Conservation (phyloP, 2,113 vertebrate genomes). For the Sialia sialis region DNA sequence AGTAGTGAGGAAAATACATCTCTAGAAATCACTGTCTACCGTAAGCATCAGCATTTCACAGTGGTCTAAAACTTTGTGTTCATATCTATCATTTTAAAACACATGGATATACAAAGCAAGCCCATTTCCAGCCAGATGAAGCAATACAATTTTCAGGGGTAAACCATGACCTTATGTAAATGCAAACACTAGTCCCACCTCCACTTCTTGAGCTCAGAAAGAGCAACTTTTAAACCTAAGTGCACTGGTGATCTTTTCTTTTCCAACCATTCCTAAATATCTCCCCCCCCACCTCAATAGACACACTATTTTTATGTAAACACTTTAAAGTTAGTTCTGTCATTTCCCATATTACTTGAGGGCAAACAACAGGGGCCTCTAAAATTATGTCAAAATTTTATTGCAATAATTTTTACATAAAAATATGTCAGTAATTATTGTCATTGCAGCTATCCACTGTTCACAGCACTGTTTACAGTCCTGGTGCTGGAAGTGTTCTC, state of each 20-base stretch:
- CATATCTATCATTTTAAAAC: background rate
- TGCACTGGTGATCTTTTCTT: background rate
- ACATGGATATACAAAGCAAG: background rate
- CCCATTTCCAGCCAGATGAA: background rate
- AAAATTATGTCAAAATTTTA: background rate
- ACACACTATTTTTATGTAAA: background rate
- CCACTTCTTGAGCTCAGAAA: background rate
- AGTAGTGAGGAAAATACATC: background rate
- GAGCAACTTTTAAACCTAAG: background rate
- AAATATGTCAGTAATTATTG: background rate
- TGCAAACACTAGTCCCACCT: background rate
- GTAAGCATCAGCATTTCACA: background rate
- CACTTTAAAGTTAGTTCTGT: background rate
- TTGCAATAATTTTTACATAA: background rate
- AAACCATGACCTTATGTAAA: background rate
- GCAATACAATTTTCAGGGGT: background rate
- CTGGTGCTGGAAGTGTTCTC: background rate
- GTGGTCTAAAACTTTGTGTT: background rate
- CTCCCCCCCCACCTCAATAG: fast-evolving
- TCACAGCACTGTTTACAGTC: background rate
- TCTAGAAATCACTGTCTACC: background rate
- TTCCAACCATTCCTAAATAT: background rate
- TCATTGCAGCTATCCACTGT: background rate
- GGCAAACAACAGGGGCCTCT: background rate
- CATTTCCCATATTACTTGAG: background rate